Base-by-base conservation (phyloP, 2,797 vertebrate species). In the Cichlasoma orientale region DNA sequence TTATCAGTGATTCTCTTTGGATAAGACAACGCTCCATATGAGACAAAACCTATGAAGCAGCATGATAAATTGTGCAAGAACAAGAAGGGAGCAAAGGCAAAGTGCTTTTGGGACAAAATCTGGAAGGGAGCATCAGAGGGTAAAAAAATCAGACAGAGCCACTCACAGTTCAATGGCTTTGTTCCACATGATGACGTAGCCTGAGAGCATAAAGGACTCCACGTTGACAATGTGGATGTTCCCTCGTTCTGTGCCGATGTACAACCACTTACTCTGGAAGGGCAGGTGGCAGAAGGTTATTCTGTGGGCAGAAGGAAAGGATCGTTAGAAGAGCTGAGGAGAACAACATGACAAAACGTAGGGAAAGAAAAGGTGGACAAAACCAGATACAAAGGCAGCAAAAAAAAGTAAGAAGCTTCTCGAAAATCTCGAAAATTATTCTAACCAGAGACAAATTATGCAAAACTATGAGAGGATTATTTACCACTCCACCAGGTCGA, bases 151-250 rank as follows among this genome's bases (percentile, higher is more conserved):
- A 93, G 95, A 96, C 87, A 89, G 92, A 87, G 96, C 95, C 94
- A 98, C 98, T 99, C 89, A 99, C 98, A 99, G 96, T 96, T 99
- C 98, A 84, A 99, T 99, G 97, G 98, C 98, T 98, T 99, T 99
- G 96, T 99, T 99, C 98, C 98, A 99, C 98, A 99, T 99, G 95
- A 99, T 98, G 95, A 99, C 98, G 75, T 99, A 99, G 96, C 98
- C 98, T 96, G 98, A 99, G 96, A 99, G 98, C 85, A 96, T 97
- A 91, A 99, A 99, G 95, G 97, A 98, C 95, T 99, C 98, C 95
- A 99, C 97, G 79, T 99, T 99, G 94, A 99, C 98, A 61, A 99
- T 97, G 92, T 99, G 97, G 94, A 99, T 97, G 89, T 99, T 99
- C 90, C 98, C 98, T 94, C 97, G 96, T 94, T 99, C 98, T 0